Conservation (phyloP, 2,113 vertebrate genomes). For the Toxotes jaculatrix region DNA sequence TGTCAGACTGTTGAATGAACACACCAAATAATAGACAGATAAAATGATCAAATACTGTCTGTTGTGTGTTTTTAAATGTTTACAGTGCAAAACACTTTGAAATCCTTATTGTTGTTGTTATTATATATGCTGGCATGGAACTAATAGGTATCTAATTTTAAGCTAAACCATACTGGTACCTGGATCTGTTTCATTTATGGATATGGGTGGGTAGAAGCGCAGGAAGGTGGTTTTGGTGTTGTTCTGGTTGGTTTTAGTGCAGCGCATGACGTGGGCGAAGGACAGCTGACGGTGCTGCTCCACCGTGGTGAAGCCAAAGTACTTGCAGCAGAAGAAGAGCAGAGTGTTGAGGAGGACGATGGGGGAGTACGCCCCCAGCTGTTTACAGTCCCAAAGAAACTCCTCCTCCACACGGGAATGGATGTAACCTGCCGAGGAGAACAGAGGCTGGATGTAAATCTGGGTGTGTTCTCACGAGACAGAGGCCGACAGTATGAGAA, state of each 20-base stretch:
- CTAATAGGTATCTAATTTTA: background rate
- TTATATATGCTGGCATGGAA: background rate
- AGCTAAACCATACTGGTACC: slow-evolving; percentile 14
- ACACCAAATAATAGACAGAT: too few species aligned
- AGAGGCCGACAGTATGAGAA: background rate
- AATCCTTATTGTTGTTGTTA: background rate
- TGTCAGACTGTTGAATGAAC: too few species aligned
- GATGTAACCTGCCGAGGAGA: slow-evolving; percentile 86
- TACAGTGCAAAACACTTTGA: too few species aligned
- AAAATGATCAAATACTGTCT: too few species aligned
- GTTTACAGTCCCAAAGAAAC: slow-evolving; percentile 97
- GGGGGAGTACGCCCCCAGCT: slow-evolving; percentile 96
- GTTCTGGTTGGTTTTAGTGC: slow-evolving; percentile 88
- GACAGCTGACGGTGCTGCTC: slow-evolving; percentile 95
- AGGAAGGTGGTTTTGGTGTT: slow-evolving; percentile 93
- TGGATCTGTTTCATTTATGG: slow-evolving; percentile 70
- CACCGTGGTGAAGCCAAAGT: slow-evolving; percentile 92
- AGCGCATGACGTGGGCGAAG: slow-evolving; percentile 95
- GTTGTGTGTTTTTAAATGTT: too few species aligned
- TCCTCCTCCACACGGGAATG: slow-evolving; percentile 97
- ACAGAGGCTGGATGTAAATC: background rate
- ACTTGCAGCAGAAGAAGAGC: slow-evolving; percentile 98
- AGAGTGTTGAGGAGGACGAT: slow-evolving; percentile 98
- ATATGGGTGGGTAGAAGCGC: slow-evolving; percentile 93
- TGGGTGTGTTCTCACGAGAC: background rate